phyloP scores from a whole-genome alignment of 2,797 vertebrate species.

The Molossus alvarezi region DNA sequence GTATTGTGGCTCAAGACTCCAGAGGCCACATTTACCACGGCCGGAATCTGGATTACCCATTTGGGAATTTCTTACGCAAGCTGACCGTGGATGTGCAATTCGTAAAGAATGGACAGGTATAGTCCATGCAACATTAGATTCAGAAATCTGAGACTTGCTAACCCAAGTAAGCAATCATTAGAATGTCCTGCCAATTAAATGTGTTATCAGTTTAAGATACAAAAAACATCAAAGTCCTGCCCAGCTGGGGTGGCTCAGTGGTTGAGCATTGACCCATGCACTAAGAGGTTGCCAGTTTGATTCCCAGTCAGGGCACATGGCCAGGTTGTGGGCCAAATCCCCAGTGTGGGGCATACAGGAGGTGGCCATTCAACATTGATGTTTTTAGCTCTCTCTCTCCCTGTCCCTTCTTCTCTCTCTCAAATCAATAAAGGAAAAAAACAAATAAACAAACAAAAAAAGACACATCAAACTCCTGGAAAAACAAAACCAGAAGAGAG shows the following conservation, averaged over 20 bases:
- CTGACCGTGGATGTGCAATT: conserved; percentile 94
- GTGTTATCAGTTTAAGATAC: background rate
- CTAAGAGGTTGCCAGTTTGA: too few species aligned
- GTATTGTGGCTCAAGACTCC: conserved; percentile 95
- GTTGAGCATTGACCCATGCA: too few species aligned
- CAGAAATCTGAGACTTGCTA: background rate
- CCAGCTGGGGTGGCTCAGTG: too few species aligned
- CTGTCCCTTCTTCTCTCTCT: too few species aligned
- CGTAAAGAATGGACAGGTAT: conserved; percentile 93
- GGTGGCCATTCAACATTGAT: too few species aligned
- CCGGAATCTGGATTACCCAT: conserved; percentile 95
- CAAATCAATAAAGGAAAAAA: too few species aligned
- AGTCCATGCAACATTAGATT: background rate
- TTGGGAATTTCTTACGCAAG: conserved; percentile 91
- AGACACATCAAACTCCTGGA: background rate
- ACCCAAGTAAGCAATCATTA: background rate
- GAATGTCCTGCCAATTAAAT: background rate
- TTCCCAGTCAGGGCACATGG: too few species aligned
- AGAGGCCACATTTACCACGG: conserved; percentile 95
- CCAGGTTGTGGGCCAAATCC: too few species aligned
- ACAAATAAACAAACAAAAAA: background rate
- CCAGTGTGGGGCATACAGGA: too few species aligned
- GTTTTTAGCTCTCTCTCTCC: too few species aligned
- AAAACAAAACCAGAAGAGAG: conserved; percentile 24
- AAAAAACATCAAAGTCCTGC: background rate